Conservation (phyloP, 2,888 invertebrate species). For the Dicroscelio sp. region DNA sequence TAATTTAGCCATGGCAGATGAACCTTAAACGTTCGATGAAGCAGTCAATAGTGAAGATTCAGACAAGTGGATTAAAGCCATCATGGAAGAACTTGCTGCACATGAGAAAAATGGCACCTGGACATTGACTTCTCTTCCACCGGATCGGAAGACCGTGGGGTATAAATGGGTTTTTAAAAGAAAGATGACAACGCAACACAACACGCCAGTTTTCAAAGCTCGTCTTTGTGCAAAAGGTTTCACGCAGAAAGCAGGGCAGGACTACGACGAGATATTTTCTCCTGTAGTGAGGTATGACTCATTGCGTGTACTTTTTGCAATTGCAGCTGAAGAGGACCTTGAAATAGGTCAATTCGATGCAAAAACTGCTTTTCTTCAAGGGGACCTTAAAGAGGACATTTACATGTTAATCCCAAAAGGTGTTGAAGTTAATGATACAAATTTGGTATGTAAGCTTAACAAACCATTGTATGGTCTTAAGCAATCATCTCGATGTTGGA, state of each 20-base stretch:
- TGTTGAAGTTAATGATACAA: slow-evolving; percentile 51
- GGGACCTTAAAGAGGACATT: slow-evolving; percentile 74
- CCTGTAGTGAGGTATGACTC: slow-evolving; percentile 86
- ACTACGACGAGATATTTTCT: slow-evolving; percentile 14
- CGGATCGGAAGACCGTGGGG: slow-evolving; percentile 37
- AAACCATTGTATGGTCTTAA: slow-evolving; percentile 89
- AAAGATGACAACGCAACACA: not conserved
- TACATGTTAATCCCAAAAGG: slow-evolving; percentile 89
- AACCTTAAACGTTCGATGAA: slow-evolving; percentile 79
- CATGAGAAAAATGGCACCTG: slow-evolving; percentile 43
- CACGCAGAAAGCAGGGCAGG: not conserved
- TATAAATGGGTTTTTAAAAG: slow-evolving; percentile 69
- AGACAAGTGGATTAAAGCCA: slow-evolving; percentile 23
- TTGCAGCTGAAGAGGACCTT: slow-evolving; percentile 65
- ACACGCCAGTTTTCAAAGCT: slow-evolving; percentile 70
- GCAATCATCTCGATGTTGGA: slow-evolving; percentile 89
- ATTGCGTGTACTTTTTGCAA: slow-evolving; percentile 82
- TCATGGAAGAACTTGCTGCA: slow-evolving; percentile 48
- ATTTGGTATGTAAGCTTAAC: slow-evolving; percentile 86
- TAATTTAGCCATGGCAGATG: not conserved
- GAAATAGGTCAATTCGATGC: slow-evolving; percentile 86
- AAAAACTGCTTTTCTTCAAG: slow-evolving; percentile 88
- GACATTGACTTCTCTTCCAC: not conserved
- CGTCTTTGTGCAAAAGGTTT: slow-evolving; percentile 70
- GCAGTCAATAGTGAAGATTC: slow-evolving; percentile 38